Evolutionary conservation across 2,113 vertebrate species (phyloP).

Genomic region (Corythornis cristatus): DNA sequence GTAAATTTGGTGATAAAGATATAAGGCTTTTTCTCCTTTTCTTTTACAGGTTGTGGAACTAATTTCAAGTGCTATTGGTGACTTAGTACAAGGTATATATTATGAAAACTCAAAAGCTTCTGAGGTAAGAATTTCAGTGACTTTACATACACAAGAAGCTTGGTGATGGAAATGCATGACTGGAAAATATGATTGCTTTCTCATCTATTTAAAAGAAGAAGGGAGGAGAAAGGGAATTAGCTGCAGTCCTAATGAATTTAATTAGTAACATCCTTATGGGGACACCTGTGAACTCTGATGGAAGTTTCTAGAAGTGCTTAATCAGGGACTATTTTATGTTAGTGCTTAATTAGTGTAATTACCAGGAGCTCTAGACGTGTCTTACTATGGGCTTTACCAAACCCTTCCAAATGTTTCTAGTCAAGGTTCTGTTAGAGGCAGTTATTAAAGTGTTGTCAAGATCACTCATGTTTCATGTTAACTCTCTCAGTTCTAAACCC

Average conservation of each 20-base stretch:
- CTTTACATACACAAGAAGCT: neutral
- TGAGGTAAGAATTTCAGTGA: constrained; percentile 80
- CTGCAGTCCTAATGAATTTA: neutral
- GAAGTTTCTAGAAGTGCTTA: neutral
- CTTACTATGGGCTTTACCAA: neutral
- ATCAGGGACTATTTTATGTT: neutral
- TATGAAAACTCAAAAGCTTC: constrained; percentile 82
- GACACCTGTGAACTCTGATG: neutral
- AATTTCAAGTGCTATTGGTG: constrained; percentile 94
- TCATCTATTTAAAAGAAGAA: neutral
- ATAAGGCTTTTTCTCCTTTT: constrained; percentile 4
- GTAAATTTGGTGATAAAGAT: neutral
- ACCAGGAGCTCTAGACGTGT: neutral
- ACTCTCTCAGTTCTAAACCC: constrained; percentile 24
- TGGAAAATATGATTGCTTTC: neutral
- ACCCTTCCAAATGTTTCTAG: neutral
- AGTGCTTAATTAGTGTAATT: neutral
- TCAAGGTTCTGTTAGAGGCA: neutral
- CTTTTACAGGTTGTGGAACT: constrained; percentile 91
- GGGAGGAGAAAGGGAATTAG: neutral
- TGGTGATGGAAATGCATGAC: neutral
- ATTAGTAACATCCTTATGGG: neutral
- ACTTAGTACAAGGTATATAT: constrained; percentile 95
- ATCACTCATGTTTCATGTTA: neutral
- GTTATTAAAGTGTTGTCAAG: neutral